Evolutionary conservation across 2,797 vertebrate genomes (phyloP).

Genomic region (Tinamus major): DNA sequence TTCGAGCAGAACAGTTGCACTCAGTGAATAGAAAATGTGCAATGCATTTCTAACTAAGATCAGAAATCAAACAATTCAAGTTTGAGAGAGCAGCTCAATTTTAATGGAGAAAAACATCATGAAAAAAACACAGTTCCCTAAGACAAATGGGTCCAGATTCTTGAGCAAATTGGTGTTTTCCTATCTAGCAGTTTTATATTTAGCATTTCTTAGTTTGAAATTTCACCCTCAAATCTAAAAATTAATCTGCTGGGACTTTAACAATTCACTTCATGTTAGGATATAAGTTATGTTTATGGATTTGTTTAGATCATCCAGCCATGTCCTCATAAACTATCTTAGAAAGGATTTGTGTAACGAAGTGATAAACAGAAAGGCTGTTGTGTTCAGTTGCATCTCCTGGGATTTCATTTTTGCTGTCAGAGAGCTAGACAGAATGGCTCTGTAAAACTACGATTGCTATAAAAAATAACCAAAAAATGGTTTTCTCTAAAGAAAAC

Average conservation of each 20-base stretch:
- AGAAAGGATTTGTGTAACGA: slow-evolving; percentile 47
- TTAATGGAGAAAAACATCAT: slow-evolving; percentile 46
- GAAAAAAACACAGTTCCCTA: neutral
- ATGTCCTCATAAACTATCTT: slow-evolving; percentile 45
- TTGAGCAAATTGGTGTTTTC: neutral
- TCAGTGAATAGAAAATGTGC: slow-evolving; percentile 41
- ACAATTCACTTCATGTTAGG: slow-evolving; percentile 48
- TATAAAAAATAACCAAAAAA: neutral
- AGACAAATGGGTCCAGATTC: slow-evolving; percentile 12
- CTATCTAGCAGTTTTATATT: slow-evolving; percentile 14
- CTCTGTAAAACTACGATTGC: slow-evolving; percentile 22
- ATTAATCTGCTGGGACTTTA: slow-evolving; percentile 53
- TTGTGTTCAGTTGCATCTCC: slow-evolving; percentile 5
- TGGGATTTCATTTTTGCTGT: slow-evolving; percentile 38
- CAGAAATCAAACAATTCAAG: slow-evolving; percentile 49
- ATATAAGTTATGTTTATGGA: slow-evolving; percentile 55
- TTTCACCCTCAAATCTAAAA: slow-evolving; percentile 47
- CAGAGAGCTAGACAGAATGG: slow-evolving; percentile 25
- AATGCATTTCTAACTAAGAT: slow-evolving; percentile 62
- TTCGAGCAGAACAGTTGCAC: slow-evolving; percentile 55
- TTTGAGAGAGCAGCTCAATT: slow-evolving; percentile 43
- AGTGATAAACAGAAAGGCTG: slow-evolving; percentile 8
- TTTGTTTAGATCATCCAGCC: slow-evolving; percentile 59
- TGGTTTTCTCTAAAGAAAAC: neutral
- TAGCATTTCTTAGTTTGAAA: slow-evolving; percentile 46